phyloP scores from a whole-genome alignment of 2,797 vertebrate species.

The Amazona ochrocephala region DNA sequence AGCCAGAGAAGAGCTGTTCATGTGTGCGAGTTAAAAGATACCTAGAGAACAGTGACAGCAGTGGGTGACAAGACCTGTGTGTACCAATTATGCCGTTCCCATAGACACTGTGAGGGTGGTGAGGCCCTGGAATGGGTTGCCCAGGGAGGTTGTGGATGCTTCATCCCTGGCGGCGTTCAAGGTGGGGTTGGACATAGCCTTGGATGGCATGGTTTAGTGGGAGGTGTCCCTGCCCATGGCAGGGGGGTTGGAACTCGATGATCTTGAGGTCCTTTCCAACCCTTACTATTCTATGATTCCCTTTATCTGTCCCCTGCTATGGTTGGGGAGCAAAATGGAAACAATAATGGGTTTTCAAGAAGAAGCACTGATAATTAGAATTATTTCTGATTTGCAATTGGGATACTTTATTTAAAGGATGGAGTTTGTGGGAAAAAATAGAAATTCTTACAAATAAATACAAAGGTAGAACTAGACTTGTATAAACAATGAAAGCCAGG shows the following conservation, averaged over 20 bases:
- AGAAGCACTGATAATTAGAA: background rate
- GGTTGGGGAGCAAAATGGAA: background rate
- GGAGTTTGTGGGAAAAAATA: background rate
- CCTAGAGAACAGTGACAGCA: background rate
- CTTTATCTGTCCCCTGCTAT: background rate
- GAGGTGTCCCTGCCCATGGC: too few relatives aligned
- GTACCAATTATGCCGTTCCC: background rate
- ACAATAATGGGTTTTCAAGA: background rate
- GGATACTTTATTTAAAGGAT: background rate
- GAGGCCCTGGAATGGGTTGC: too few relatives aligned
- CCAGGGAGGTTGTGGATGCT: too few relatives aligned
- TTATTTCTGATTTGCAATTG: background rate
- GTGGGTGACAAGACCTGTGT: background rate
- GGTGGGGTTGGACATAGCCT: too few relatives aligned
- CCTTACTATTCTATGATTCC: background rate
- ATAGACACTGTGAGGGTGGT: background rate
- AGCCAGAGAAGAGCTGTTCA: background rate
- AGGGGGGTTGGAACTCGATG: too few relatives aligned
- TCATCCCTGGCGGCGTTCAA: too few relatives aligned
- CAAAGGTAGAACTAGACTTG: background rate
- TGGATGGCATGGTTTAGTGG: too few relatives aligned
- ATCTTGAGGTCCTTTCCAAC: too few relatives aligned
- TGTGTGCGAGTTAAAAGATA: background rate
- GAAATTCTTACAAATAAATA: background rate
- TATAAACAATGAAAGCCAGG: background rate